Conservation (phyloP, 1,140 invertebrate species). For the Heterodera carotae region DNA sequence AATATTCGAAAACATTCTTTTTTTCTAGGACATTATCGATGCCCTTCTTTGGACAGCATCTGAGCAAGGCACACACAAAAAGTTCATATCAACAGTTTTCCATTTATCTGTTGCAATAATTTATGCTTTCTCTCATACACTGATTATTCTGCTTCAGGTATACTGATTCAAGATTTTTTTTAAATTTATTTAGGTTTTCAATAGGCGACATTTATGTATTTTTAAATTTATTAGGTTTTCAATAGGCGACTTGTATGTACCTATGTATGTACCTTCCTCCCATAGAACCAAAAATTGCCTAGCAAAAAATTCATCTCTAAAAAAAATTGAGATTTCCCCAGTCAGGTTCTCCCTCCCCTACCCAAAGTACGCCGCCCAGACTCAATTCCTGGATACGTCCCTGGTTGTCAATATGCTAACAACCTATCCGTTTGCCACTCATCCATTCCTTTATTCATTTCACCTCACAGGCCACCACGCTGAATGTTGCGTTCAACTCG, state of each 20-base stretch:
- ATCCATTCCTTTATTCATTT: no score
- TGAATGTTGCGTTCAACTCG: conserved; percentile 98
- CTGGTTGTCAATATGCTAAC: no score
- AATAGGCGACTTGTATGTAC: no score
- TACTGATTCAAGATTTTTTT: no score
- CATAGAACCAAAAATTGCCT: no score
- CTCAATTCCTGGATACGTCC: no score
- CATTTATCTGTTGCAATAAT: conserved; percentile 84
- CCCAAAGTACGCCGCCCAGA: no score
- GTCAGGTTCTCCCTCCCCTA: no score
- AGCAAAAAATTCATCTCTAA: no score
- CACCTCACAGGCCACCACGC: conserved; percentile 84
- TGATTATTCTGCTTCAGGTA: conserved; percentile 76
- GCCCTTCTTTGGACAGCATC: conserved; percentile 91
- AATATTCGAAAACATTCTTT: background rate
- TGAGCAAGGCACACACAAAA: conserved; percentile 35
- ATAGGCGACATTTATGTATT: background rate
- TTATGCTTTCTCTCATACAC: conserved; percentile 92
- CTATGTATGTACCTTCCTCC: no score
- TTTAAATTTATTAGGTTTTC: no score
- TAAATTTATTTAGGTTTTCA: conserved; percentile 7
- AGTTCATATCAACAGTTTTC: conserved; percentile 47
- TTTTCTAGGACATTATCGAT: conserved; percentile 84
- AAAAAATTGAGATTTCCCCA: no score
- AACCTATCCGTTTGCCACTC: background rate